These are phyloP conservation scores for Lipotes vexillifer DNA, from an alignment of 2,113 vertebrate species.

Conservation along the genomic window DNA sequence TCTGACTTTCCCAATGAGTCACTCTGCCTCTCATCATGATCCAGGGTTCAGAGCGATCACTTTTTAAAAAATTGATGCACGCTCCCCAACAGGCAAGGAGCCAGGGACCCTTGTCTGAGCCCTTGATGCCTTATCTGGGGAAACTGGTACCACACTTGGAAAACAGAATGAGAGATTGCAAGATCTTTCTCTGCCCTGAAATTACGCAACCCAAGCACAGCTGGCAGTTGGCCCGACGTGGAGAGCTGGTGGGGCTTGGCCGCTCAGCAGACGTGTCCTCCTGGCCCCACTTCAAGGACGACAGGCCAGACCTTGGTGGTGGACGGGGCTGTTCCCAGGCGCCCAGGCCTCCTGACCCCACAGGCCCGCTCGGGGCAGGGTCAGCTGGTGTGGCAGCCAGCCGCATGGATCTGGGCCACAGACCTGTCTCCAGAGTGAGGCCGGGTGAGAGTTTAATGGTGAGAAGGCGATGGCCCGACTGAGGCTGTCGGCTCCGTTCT, in stretches of 20 bases:
- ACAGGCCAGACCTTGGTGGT: neutral
- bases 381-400: slow-evolving; percentile 13
- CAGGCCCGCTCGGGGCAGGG: neutral
- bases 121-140: neutral
- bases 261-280: neutral
- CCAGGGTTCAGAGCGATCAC: neutral
- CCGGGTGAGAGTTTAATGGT: slow-evolving; percentile 49
- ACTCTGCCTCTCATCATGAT: neutral
- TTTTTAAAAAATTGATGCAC: neutral
- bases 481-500: neutral
- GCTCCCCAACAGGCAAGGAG: neutral
- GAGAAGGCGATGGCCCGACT: neutral
- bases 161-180: neutral
- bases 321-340: neutral
- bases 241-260: neutral
- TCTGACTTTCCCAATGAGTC: neutral
- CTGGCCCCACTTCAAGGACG: slow-evolving; percentile 51
- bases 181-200: neutral
- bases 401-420: neutral
- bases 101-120: neutral
- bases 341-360: neutral
- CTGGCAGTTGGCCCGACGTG: neutral
- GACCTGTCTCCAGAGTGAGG: neutral
- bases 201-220: neutral
- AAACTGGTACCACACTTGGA: neutral